phyloP scores from a whole-genome alignment of 2,888 invertebrate genomes.

The Melitaea athalia region DNA sequence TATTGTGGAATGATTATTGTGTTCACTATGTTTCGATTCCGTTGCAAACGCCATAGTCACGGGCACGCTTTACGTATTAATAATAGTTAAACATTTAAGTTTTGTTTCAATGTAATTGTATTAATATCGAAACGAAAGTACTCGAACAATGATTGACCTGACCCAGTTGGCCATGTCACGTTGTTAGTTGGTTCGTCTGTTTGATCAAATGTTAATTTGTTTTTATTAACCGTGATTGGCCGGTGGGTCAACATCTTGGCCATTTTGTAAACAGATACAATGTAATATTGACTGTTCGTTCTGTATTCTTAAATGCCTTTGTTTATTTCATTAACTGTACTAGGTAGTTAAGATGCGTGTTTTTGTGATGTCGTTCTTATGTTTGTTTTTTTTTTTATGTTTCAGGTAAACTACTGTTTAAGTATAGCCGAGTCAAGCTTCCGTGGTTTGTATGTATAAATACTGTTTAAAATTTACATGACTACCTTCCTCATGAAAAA shows the following conservation, averaged over 20 bases:
- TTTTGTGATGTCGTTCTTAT: not conserved
- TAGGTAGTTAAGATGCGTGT: slow-evolving; percentile 3
- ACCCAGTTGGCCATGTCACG: slow-evolving; percentile 41
- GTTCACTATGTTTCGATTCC: no score
- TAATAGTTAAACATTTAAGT: not conserved
- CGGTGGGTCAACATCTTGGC: slow-evolving; percentile 61
- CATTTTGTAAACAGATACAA: slow-evolving; percentile 41
- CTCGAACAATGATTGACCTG: slow-evolving; percentile 40
- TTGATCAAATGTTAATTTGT: slow-evolving; percentile 69
- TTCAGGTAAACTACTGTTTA: slow-evolving; percentile 38
- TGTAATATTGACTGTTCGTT: slow-evolving; percentile 55
- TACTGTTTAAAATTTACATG: not conserved
- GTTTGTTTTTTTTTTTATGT: slow-evolving; percentile 34
- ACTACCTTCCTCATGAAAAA: no score
- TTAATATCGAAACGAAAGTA: slow-evolving; percentile 20
- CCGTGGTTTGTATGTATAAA: not conserved
- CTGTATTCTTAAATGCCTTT: slow-evolving; percentile 31
- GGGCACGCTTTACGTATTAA: no score
- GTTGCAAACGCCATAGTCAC: no score
- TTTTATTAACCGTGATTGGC: slow-evolving; percentile 76
- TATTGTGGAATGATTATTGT: no score
- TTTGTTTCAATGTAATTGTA: slow-evolving; percentile 11
- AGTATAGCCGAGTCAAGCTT: not conserved
- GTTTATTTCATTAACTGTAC: slow-evolving; percentile 3
- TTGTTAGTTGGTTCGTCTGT: slow-evolving; percentile 51